Conservation (phyloP, 2,113 vertebrate species). For the Alces alces region DNA sequence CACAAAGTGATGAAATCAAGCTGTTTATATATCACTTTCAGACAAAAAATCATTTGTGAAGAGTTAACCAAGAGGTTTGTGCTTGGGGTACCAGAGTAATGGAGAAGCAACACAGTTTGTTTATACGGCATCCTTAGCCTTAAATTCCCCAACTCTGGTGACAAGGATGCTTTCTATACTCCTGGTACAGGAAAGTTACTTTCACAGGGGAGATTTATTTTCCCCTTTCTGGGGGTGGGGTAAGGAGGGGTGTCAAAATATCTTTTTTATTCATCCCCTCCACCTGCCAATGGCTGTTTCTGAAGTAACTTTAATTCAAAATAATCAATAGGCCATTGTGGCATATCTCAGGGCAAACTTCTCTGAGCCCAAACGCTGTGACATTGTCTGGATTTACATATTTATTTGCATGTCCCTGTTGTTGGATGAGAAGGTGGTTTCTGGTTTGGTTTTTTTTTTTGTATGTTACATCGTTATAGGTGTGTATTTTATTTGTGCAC, state of each 20-base stretch:
- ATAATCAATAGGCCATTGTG: background rate
- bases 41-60: background rate
- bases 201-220: background rate
- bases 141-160: background rate
- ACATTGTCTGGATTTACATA: background rate
- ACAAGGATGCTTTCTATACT: background rate
- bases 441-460: background rate
- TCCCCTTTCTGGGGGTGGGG: background rate
- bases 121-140: background rate
- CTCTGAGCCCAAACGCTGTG: background rate
- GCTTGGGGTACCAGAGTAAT: background rate
- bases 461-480: background rate
- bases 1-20: background rate
- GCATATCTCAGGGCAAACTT: background rate
- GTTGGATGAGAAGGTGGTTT: background rate
- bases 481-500: background rate
- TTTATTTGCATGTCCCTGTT: background rate
- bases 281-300: background rate
- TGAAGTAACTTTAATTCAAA: background rate
- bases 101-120: background rate
- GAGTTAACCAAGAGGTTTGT: background rate
- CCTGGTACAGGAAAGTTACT: background rate
- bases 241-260: background rate
- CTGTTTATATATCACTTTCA: background rate
- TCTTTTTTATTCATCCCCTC: background rate